Base-by-base conservation (phyloP, 2,888 invertebrate genomes). In the Cerceris ruficornis region DNA sequence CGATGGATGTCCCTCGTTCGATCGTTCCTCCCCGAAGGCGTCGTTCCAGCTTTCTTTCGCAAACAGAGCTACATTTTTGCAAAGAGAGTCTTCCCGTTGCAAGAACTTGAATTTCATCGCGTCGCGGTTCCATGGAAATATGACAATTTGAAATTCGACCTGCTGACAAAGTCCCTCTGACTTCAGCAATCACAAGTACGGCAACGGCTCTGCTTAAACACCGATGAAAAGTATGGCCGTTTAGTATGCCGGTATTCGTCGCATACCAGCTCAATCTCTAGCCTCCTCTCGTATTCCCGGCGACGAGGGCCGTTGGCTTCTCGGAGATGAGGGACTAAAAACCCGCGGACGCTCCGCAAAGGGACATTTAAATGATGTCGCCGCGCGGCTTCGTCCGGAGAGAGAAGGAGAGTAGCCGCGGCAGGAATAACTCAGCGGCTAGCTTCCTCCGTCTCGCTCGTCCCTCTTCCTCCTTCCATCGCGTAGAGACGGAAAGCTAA, bases 341-440 rank as follows among this genome's bases (percentile, higher is more conserved):
- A 91, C 89, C 82, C 81, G 85, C 84, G 86, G 85, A 86, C 86
- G 85, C 84, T 85, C 87, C 84, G 88, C 88, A 86, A 86, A 89
- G 89, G 89, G 88, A 91, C 91, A 92, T 92, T 91, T 91, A 92
- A 92, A 91, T 92, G 91, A 92, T 88, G 90, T 90, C 88, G 90
- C 80, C 86, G 85, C 86, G 85, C 84, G 80, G 82, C 84, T 86
- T 79, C 80, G 80, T 82, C 83, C 67, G 57, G 68, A 64, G 83
- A 50, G 28, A 74, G 64, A 75, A 28, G 61, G 73, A 76, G 70
- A 67, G 64, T 69, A 79, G 67, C 78, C 82, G 69, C 73, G 78
- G 84, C 81, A 79, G 78, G 90, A 91, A 91, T 91, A 91, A 91
- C 91, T 91, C 90, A 90, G 86, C 84, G 75, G 66, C 74, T 64